These are phyloP conservation scores for Amitus sp. DNA, from an alignment of 2,888 invertebrate species.

Conservation along the genomic window DNA sequence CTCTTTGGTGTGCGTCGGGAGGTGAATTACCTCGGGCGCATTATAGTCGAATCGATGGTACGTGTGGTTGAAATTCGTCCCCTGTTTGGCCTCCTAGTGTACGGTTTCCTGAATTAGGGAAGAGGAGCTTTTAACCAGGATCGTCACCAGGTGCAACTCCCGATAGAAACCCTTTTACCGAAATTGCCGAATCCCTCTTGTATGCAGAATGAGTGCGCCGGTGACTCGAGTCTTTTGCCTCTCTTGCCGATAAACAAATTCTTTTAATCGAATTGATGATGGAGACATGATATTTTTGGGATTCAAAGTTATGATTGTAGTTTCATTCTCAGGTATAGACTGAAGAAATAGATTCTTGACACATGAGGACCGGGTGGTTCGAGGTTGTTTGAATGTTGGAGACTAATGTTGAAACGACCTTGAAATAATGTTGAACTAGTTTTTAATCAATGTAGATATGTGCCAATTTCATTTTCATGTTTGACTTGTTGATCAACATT, in stretches of 20 bases:
- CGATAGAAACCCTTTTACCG: conserved; percentile 60
- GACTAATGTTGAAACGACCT: too few relatives aligned
- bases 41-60: conserved; percentile 35
- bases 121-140: conserved; percentile 58
- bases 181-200: conserved; percentile 58
- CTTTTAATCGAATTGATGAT: conserved; percentile 39
- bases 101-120: conserved; percentile 53
- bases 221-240: conserved; percentile 21
- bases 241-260: conserved; percentile 41
- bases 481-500: too few relatives aligned
- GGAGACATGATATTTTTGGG: conserved; percentile 28
- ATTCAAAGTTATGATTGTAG: conserved; percentile 30
- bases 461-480: too few relatives aligned
- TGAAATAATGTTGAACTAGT: too few relatives aligned
- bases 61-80: conserved; percentile 29
- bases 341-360: too few relatives aligned
- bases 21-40: conserved; percentile 29
- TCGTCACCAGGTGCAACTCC: conserved; percentile 58
- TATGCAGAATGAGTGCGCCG: conserved; percentile 46
- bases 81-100: conserved; percentile 10
- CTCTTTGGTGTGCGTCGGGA: not conserved
- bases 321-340: too few relatives aligned
- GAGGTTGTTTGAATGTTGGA: too few relatives aligned
- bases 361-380: too few relatives aligned
- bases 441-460: too few relatives aligned